Conservation (phyloP, 2,888 invertebrate species). For the Chelonus formosanus region DNA sequence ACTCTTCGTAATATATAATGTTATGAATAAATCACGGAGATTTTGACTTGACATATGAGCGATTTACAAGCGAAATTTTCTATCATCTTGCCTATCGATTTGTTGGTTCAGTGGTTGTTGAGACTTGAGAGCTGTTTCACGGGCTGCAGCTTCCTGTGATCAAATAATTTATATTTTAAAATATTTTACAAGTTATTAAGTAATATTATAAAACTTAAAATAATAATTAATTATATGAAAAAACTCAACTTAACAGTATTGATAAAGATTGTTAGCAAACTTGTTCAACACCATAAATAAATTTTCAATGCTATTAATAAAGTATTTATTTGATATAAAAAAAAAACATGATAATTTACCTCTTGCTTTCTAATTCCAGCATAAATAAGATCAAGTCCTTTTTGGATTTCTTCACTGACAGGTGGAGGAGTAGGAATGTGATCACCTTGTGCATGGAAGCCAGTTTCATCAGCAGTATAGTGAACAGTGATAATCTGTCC, state of each 20-base stretch:
- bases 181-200: too few species aligned
- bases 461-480: constrained; percentile 84
- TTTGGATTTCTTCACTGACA: constrained; percentile 84
- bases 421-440: constrained; percentile 87
- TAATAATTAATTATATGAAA: too few species aligned
- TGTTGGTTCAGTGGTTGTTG: constrained; percentile 55
- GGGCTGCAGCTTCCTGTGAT: constrained; percentile 70
- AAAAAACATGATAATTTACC: constrained; percentile 55
- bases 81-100: constrained; percentile 55
- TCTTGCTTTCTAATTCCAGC: constrained; percentile 79
- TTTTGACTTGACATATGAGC: neutral
- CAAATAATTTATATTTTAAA: constrained; percentile 2
- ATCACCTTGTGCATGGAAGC: constrained; percentile 82
- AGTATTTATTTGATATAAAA: too few species aligned
- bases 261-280: too few species aligned
- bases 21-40: neutral
- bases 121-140: constrained; percentile 64
- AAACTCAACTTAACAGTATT: too few species aligned
- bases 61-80: constrained; percentile 50
- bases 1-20: neutral
- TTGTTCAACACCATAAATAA: too few species aligned
- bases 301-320: too few species aligned
- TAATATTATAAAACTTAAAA: too few species aligned
- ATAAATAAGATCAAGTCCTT: constrained; percentile 86
- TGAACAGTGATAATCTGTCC: constrained; percentile 79